These are phyloP conservation scores for Isaurus tuberculatus DNA, from an alignment of 92 coral and sea anemone genomes.

Conservation along the genomic window DNA sequence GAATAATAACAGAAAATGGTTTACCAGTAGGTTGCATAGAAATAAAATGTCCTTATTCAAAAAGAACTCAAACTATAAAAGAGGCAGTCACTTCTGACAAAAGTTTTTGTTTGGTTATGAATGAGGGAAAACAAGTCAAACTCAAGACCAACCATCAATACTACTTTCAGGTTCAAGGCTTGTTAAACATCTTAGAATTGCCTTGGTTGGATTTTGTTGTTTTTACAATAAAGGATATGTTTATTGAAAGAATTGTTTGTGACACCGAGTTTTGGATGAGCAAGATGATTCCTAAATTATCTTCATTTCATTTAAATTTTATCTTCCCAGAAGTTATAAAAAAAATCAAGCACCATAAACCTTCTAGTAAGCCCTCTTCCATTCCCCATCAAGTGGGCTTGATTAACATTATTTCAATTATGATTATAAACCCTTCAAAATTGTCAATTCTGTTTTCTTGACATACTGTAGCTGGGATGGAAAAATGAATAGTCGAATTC, in stretches of 20 bases:
- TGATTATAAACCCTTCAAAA: background rate
- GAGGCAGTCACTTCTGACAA: constrained; percentile 45
- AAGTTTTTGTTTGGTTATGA: constrained; percentile 35
- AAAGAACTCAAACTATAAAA: constrained; percentile 29
- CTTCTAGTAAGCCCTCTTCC: background rate
- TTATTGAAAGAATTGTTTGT: constrained; percentile 48
- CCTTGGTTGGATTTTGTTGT: constrained; percentile 63
- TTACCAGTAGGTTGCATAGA: constrained; percentile 58
- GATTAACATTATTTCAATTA: background rate
- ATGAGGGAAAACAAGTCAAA: constrained; percentile 50
- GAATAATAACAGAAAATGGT: constrained; percentile 49
- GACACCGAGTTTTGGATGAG: constrained; percentile 51
- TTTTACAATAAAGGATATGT: constrained; percentile 56
- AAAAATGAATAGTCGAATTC: no score
- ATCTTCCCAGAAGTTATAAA: background rate
- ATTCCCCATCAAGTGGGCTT: background rate
- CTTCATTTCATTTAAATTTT: constrained; percentile 26
- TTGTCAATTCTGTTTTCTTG: background rate
- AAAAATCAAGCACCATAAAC: background rate
- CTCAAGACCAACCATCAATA: constrained; percentile 63
- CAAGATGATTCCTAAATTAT: constrained; percentile 62
- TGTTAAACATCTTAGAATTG: constrained; percentile 49
- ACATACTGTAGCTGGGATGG: no score
- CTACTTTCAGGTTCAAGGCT: constrained; percentile 63
- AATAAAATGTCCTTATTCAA: constrained; percentile 62